A percentile compares a stretch with the other conserved stretches of the same genome.
These are phyloP conservation scores for Orgyia antiqua DNA, from an alignment of 2,888 invertebrate species.

Conservation along the genomic window DNA sequence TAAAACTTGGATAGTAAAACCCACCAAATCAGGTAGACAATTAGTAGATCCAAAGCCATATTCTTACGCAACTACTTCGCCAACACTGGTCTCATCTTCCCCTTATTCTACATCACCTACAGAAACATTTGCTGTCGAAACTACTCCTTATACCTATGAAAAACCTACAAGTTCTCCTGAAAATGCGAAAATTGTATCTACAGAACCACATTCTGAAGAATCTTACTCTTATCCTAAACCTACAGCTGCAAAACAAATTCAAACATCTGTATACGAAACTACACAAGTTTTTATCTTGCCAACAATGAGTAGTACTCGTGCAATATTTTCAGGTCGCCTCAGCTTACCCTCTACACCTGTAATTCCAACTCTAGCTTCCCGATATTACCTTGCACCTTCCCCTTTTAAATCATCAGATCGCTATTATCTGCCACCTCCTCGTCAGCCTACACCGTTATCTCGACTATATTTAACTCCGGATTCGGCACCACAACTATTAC, in stretches of 20 bases:
- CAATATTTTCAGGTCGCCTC: conserved; percentile 34
- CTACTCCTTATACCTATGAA: conserved; percentile 44
- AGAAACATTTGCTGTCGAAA: conserved; percentile 34
- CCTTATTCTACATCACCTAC: conserved; percentile 23
- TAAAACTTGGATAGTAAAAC: conserved; percentile 68
- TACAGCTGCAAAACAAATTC: conserved; percentile 35
- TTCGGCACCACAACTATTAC: conserved; percentile 25
- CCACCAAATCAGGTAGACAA: conserved; percentile 50
- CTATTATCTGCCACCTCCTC: conserved; percentile 52
- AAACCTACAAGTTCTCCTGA: conserved; percentile 33
- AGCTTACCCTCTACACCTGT: conserved; percentile 34
- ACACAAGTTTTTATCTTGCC: conserved; percentile 30
- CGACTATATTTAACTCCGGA: conserved; percentile 48
- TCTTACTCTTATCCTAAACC: conserved; percentile 45
- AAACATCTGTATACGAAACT: conserved; percentile 30
- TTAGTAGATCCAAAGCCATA: conserved; percentile 48
- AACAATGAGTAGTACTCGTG: conserved; percentile 32
- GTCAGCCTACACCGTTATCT: conserved; percentile 30
- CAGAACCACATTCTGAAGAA: conserved; percentile 22
- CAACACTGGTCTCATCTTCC: background rate
- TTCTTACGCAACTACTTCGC: conserved; percentile 23
- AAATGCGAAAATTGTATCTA: conserved; percentile 24
- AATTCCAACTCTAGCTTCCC: conserved; percentile 42
- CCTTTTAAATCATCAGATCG: conserved; percentile 49
- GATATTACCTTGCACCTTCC: conserved; percentile 47